Evolutionary conservation across 2,888 invertebrate species (phyloP), one percentile per base, ranked within the genome.

Genomic region (Mythimna lalbum): DNA sequence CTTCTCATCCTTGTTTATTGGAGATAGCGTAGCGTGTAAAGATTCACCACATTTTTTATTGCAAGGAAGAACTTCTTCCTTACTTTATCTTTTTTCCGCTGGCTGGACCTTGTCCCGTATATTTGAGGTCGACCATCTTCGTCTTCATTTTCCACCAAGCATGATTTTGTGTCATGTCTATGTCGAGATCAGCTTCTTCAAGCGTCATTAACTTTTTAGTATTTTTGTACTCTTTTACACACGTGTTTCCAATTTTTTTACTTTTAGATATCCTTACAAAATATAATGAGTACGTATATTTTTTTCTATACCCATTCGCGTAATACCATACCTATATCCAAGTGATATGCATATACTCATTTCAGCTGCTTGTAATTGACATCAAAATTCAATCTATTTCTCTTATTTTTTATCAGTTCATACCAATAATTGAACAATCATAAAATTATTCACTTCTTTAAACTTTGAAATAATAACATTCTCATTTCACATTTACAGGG

Each of bases 401-500:
- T 52, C 4, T 19, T 19, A 19, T 47, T 23, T 52, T 33, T 33
- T 33, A 21, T 4, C 21, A 6, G 19, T 43, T 53, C 67, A 53
- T 43, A 43, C 19, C 36, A 60, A 33, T 17, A 39, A 72, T 33
- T 62, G 1, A 33, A 72, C 52, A 21, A 12, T 6, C 47, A 27
- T 21, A 33, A 31, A 12, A 4, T 14, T 49, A 21, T 23, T 5
- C 2, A 27, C 0, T n/a, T n/a, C n/a, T n/a, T n/a, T n/a, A 23
- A 19, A 21, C 23, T 1, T 31, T 19, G 7, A n/a, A 12, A 31
- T 39, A 56, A 23, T 52, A 62, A 78, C 1, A 5, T 50, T 4
- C 33, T 17, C 2, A 66, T 60, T 50, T 60, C 6, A 0, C 21
- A 14, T 94, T 94, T 84, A 10, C 95, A 99, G 99, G 99, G 99